phyloP scores from a whole-genome alignment of 2,888 invertebrate species.

The Andrena chrysosceles region DNA sequence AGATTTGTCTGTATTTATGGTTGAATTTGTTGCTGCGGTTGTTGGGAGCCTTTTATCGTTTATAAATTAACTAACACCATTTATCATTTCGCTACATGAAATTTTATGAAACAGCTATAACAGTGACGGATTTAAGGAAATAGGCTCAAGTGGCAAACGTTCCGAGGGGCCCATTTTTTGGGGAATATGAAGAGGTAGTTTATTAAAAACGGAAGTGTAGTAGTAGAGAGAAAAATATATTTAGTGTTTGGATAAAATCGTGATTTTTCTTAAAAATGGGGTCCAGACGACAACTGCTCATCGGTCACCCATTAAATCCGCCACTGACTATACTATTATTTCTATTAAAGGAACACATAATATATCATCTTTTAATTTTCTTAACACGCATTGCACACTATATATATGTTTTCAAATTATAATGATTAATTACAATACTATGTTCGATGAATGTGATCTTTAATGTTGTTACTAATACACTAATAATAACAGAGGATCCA shows the following conservation, averaged over 20 bases:
- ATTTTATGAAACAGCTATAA: neutral
- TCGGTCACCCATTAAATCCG: no score
- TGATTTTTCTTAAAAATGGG: no score
- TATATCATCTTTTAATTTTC: conserved; percentile 15
- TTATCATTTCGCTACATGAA: conserved; percentile 19
- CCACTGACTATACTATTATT: neutral
- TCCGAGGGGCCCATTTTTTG: no score
- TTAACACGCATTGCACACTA: neutral
- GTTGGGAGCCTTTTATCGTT: conserved; percentile 44
- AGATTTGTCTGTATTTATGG: conserved; percentile 41
- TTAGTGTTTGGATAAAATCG: no score
- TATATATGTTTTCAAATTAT: neutral
- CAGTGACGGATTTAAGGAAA: no score
- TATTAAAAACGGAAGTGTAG: no score
- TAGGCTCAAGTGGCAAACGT: no score
- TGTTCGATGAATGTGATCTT: conserved; percentile 34
- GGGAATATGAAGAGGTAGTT: no score
- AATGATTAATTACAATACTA: conserved; percentile 9
- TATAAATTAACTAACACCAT: conserved; percentile 46
- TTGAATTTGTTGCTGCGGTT: conserved; percentile 54
- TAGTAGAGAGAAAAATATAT: no score
- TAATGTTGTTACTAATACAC: conserved; percentile 66
- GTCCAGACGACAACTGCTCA: no score
- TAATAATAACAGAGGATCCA: conserved; percentile 89
- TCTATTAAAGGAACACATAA: neutral